Evolutionary conservation across 2,797 vertebrate species (phyloP), one percentile per base, ranked within the genome.

Genomic region (Psittacula echo): DNA sequence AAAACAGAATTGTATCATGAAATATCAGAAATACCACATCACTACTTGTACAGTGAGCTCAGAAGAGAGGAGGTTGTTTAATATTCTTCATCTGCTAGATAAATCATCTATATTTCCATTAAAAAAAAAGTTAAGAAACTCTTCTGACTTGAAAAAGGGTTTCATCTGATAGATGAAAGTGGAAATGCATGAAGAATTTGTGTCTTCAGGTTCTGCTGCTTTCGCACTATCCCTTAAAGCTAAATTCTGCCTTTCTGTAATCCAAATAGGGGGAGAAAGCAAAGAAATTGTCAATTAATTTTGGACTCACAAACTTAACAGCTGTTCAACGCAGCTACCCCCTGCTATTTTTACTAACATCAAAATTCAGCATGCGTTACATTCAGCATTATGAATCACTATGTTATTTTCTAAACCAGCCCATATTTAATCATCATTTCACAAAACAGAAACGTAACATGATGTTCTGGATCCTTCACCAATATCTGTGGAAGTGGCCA

Each of bases 361-460:
- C 66, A 78, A 93, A 94, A 95, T 72, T 68, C 91, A 85, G 77
- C 75, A 54, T 41, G 64, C 14, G 1, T 62, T 87, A 34, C 2
- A 2, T 47, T 61, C 29, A 93, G 72, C 0, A 0, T 47, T 80
- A 83, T 95, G 95, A 96, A 95, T 97, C 95, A 97, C 73, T 76
- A 24, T 67, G 87, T 95, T 95, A 85, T 94, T 91, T 87, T 74
- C 93, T 54, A 84, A 91, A 89, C 68, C 87, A 92, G 66, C 71
- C 85, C 79, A 47, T 87, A 92, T 91, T 97, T 93, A 95, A 96
- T 94, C 93, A 95, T 58, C 86, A 10, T 85, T 87, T 85, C 87
- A 95, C 50, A 62, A 85, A 89, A 14, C 72, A 87, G 88, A 65
- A 42, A 58, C 93, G 84, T 68, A 72, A 89, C 96, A 87, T 3